These are phyloP conservation scores for Cataglyphis hispanica DNA, from an alignment of 1,140 invertebrate genomes.

Conservation along the genomic window DNA sequence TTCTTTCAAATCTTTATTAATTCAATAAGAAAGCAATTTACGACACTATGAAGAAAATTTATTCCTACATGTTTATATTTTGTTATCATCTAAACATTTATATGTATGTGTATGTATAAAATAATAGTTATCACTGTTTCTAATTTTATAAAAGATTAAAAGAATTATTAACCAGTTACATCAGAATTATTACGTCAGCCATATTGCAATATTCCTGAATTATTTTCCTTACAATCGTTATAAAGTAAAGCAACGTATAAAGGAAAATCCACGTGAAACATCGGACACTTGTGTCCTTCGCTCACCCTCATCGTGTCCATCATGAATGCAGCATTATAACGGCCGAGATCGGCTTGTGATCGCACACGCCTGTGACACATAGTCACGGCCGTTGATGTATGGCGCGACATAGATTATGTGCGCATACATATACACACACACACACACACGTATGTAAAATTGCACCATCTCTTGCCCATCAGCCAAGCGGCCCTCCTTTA, in stretches of 20 bases:
- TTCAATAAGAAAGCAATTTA: no score
- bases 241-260: not conserved
- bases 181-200: no score
- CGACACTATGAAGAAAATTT: no score
- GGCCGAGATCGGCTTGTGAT: constrained; percentile 15
- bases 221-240: not conserved
- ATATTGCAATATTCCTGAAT: no score
- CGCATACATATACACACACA: not conserved
- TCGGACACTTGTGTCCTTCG: not conserved
- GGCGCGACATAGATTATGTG: not conserved
- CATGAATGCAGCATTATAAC: constrained; percentile 11
- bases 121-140: no score
- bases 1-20: no score
- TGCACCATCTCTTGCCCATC: constrained; percentile 1
- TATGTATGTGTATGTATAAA: no score
- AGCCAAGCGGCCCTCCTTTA: constrained; percentile 11
- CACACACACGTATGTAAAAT: constrained; percentile 66
- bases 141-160: no score
- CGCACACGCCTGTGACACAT: not conserved
- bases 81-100: no score
- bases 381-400: no score
- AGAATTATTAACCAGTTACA: no score
- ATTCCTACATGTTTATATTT: no score
- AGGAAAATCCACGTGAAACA: not conserved
- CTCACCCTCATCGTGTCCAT: constrained; percentile 16